Conservation (phyloP, 2,888 invertebrate species). For the Leptinotarsa tumamoca region DNA sequence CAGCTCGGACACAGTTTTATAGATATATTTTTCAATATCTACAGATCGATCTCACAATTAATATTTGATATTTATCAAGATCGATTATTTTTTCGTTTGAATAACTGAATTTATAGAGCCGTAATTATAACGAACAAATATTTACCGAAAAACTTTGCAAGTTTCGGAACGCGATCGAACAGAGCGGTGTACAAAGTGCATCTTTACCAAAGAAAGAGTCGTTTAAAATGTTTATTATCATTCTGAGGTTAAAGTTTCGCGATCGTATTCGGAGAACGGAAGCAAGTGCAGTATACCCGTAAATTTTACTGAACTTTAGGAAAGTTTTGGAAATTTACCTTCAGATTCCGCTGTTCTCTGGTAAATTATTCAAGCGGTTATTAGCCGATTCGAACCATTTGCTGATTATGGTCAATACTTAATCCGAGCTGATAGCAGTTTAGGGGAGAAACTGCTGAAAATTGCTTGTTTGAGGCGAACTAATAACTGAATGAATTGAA, state of each 20-base stretch:
- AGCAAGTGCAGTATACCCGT: not conserved
- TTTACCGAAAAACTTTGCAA: not conserved
- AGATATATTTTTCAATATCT: too few species aligned
- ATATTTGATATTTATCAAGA: too few species aligned
- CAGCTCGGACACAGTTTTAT: too few species aligned
- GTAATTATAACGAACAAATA: too few species aligned
- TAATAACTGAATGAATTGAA: too few species aligned
- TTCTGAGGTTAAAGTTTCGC: not conserved
- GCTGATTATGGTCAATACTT: not conserved
- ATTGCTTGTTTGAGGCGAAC: not conserved
- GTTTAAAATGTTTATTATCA: slow-evolving; percentile 4
- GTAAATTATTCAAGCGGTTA: slow-evolving; percentile 8
- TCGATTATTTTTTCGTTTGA: too few species aligned
- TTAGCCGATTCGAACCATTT: not conserved
- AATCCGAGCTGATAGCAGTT: not conserved
- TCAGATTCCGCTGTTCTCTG: not conserved
- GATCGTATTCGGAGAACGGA: not conserved
- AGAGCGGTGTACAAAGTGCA: not conserved
- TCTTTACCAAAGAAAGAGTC: not conserved
- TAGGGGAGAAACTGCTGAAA: not conserved
- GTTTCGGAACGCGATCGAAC: not conserved
- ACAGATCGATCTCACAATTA: too few species aligned
- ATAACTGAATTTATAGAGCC: too few species aligned
- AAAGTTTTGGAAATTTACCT: not conserved
- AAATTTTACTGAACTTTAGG: not conserved